Evolutionary conservation across 2,113 vertebrate species (phyloP).

Genomic region (Sclerurus mexicanus): DNA sequence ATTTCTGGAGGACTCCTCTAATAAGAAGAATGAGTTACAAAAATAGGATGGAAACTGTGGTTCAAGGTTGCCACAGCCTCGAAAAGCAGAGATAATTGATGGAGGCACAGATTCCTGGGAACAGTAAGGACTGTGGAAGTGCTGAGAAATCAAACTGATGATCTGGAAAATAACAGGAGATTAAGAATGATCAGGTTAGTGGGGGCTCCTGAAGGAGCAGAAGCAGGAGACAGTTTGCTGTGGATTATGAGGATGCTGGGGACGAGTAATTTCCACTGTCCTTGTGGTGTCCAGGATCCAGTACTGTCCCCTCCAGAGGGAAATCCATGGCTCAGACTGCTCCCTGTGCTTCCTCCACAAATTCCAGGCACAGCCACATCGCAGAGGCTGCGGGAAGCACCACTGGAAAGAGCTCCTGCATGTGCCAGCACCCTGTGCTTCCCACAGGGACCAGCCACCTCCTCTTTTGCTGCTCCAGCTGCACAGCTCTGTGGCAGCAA

Average conservation of each 20-base stretch:
- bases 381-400: neutral
- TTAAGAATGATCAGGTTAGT: conserved; percentile 2
- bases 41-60: conserved; percentile 1
- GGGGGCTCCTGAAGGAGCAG: neutral
- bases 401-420: neutral
- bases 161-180: conserved; percentile 46
- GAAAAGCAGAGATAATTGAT: neutral
- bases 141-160: conserved; percentile 54
- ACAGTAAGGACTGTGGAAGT: neutral
- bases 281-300: neutral
- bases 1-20: neutral
- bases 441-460: neutral
- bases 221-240: neutral
- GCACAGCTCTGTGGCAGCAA: neutral
- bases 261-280: neutral
- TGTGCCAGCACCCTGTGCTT: neutral
- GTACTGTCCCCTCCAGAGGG: neutral
- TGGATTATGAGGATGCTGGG: neutral
- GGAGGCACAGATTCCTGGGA: conserved; percentile 18
- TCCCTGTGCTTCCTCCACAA: neutral
- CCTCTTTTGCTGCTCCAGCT: neutral
- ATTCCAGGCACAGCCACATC: accelerated
- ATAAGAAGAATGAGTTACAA: neutral
- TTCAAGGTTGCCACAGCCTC: conserved; percentile 25
- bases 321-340: neutral